Evolutionary conservation across 2,113 vertebrate genomes (phyloP), one percentile per base, ranked within the genome.

Genomic region (Oreamnos americanus): DNA sequence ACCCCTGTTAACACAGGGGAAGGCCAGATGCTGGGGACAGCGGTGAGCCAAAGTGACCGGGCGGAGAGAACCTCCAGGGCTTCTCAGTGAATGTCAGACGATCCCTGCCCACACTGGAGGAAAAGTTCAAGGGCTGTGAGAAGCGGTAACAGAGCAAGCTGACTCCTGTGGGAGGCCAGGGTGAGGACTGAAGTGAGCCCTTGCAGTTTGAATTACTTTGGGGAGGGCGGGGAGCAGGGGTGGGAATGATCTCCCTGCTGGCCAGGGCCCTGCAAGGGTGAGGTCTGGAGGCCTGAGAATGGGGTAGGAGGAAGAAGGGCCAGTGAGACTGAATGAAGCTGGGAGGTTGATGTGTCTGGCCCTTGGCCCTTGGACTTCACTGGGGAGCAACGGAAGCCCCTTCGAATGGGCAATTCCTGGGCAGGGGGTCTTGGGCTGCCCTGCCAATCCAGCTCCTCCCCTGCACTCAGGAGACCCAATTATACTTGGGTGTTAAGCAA

Each of bases 151-250:
- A 15, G 57, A n/a, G 47, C 43, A 23, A 26, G 30, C 17, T 2
- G 23, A 14, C 58, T 67, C 71, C 23, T 19, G 4, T 0, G 7
- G 62, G 5, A 23, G 47, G 9, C 3, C 19, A 0, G 3, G 19
- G 10, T 3, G 17, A 39, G 57, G 49, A 10, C 4, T 0, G 2
- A 57, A 53, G 78, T 0, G 0, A 30, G 12, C 5, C 7, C 23
- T 17, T 2, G n/a, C 60, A 58, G 47, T 16, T 11, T 36, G 58
- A 26, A 13, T 36, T 2, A 23, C 12, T 45, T 7, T 21, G 16
- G 67, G 55, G 55, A 45, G 49, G 23, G 4, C 9, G 3, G 17
- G 64, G 39, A 19, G 16, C 30, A 17, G 30, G 26, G 5, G 1
- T 2, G 30, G 4, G 28, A 23, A 36, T 36, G 45, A 47, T 16